These are phyloP conservation scores for Pipistrellus pygmaeus DNA, from an alignment of 2,797 vertebrate species.

Conservation along the genomic window DNA sequence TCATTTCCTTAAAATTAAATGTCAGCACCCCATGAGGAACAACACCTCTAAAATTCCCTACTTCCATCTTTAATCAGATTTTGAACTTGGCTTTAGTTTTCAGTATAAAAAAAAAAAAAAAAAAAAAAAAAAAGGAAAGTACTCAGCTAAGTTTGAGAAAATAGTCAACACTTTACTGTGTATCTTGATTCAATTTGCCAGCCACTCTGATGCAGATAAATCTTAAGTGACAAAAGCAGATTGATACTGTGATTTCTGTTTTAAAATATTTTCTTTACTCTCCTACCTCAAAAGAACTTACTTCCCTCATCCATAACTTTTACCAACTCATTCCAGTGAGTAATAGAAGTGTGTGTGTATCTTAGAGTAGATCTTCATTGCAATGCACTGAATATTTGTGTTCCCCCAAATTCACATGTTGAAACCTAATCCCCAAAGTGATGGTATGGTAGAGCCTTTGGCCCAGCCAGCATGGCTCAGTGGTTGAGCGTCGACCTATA, in stretches of 20 bases:
- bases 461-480: no score
- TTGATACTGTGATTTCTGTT: constrained; percentile 40
- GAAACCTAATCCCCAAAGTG: neutral
- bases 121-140: neutral
- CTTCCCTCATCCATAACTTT: constrained; percentile 42
- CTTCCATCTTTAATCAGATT: constrained; percentile 61
- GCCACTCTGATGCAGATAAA: constrained; percentile 38
- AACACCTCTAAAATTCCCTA: constrained; percentile 58
- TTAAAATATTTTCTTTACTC: constrained; percentile 59
- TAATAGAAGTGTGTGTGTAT: neutral
- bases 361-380: neutral
- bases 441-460: neutral
- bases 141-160: constrained; percentile 53
- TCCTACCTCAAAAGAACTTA: constrained; percentile 58
- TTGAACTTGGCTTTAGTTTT: constrained; percentile 56
- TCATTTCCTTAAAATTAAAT: constrained; percentile 62
- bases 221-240: constrained; percentile 58
- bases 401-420: neutral
- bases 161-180: constrained; percentile 24
- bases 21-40: constrained; percentile 1
- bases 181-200: constrained; percentile 51
- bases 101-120: constrained; percentile 23
- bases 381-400: neutral
- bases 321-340: constrained; percentile 24
- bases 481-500: no score